phyloP scores from a whole-genome alignment of 2,113 vertebrate species.

The Burhinus oedicnemus region DNA sequence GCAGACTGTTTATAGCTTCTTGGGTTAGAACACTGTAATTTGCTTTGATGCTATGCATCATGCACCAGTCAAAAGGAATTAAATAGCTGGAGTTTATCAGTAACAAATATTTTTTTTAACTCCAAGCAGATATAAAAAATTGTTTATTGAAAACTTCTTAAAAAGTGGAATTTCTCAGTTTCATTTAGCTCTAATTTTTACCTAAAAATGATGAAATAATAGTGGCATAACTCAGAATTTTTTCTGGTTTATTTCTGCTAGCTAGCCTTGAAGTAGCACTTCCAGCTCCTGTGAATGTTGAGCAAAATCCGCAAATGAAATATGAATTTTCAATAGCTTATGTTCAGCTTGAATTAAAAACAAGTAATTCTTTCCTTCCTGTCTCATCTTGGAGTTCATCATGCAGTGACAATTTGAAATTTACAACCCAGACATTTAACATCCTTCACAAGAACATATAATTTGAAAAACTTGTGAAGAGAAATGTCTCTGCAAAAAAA shows the following conservation, averaged over 20 bases:
- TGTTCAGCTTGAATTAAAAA: conserved; percentile 53
- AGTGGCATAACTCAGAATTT: neutral
- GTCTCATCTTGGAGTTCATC: conserved; percentile 63
- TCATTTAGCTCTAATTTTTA: conserved; percentile 1
- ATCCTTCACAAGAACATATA: conserved; percentile 74
- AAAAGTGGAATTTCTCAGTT: neutral
- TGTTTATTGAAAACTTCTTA: neutral
- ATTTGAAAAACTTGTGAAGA: conserved; percentile 78
- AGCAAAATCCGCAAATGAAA: conserved; percentile 51
- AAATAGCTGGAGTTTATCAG: neutral
- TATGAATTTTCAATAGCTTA: conserved; percentile 65
- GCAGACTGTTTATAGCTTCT: neutral
- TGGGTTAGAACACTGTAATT: neutral
- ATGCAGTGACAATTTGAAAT: conserved; percentile 70
- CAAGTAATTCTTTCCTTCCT: conserved; percentile 51
- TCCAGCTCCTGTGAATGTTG: conserved; percentile 38
- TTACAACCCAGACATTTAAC: conserved; percentile 69
- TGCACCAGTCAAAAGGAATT: neutral
- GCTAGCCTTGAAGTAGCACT: neutral
- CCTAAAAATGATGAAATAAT: neutral
- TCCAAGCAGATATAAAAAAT: neutral
- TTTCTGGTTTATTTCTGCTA: conserved; percentile 1
- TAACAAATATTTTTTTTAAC: neutral
- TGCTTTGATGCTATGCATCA: neutral
- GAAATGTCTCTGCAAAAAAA: conserved; percentile 68